phyloP scores from a whole-genome alignment of 2,113 vertebrate genomes.

The Helogale parvula region DNA sequence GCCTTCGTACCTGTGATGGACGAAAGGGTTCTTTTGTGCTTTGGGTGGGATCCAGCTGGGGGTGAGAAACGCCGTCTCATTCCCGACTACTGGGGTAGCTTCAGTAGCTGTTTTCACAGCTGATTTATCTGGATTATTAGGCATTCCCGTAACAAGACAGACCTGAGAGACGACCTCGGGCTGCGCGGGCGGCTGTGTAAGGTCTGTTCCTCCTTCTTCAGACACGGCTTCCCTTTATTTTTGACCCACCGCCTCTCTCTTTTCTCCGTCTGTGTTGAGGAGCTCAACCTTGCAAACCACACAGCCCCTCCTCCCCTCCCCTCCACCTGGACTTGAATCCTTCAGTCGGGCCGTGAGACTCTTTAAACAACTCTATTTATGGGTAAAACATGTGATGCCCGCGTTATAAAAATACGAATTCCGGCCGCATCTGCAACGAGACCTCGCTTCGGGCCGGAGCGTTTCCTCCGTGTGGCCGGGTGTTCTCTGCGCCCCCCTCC shows the following conservation, averaged over 20 bases:
- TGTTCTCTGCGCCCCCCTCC: not conserved
- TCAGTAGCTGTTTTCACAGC: not conserved
- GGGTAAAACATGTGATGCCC: not conserved
- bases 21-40: not conserved
- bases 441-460: not conserved
- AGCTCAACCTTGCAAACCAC: not conserved
- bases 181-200: too few relatives aligned
- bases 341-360: not conserved
- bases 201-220: not conserved
- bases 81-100: not conserved
- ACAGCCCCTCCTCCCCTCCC: not conserved
- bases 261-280: not conserved
- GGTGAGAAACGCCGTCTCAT: not conserved
- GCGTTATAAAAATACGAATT: not conserved
- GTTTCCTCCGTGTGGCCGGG: not conserved
- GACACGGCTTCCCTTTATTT: not conserved
- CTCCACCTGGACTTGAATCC: not conserved
- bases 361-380: not conserved
- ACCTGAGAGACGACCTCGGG: not conserved
- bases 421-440: not conserved
- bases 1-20: not conserved
- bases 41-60: not conserved
- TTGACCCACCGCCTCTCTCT: not conserved
- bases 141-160: not conserved
- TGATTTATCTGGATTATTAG: not conserved